These are phyloP conservation scores for Lasioglossum marginatum DNA, from an alignment of 2,888 invertebrate species.

Conservation along the genomic window DNA sequence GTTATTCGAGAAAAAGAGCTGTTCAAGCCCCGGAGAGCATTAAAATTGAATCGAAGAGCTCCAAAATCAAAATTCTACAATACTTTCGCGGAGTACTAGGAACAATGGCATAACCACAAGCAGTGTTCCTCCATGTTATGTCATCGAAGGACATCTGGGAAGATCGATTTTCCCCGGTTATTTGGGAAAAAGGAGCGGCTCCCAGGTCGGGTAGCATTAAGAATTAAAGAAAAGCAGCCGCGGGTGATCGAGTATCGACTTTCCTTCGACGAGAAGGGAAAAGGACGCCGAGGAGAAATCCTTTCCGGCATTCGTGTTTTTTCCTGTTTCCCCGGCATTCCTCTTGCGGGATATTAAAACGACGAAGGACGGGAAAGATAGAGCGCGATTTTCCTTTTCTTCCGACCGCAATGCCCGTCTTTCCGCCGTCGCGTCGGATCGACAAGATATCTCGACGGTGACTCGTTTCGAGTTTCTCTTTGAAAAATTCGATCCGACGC, in stretches of 20 bases:
- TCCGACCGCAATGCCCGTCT: not conserved
- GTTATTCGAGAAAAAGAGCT: too few relatives aligned
- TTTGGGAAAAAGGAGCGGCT: not conserved
- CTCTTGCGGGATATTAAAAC: conserved; percentile 3
- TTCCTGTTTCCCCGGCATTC: not conserved
- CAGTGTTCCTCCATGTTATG: too few relatives aligned
- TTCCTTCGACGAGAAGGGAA: not conserved
- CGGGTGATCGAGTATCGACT: not conserved
- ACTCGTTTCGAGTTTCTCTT: not conserved
- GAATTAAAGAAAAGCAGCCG: conserved; percentile 7
- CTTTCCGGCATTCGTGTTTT: not conserved
- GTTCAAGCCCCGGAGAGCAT: too few relatives aligned
- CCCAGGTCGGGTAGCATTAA: not conserved
- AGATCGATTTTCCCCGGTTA: not conserved
- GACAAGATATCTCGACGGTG: not conserved
- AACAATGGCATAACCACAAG: too few relatives aligned
- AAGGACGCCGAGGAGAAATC: not conserved
- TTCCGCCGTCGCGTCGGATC: not conserved
- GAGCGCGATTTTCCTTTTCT: not conserved
- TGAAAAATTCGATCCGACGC: not conserved
- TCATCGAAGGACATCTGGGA: not conserved
- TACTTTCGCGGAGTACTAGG: too few relatives aligned
- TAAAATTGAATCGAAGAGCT: too few relatives aligned
- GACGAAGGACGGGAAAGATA: not conserved
- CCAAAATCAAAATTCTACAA: too few relatives aligned